Evolutionary conservation across 2,797 vertebrate genomes (phyloP), one percentile per base, ranked within the genome.

Genomic region (Steatocranus sp.): DNA sequence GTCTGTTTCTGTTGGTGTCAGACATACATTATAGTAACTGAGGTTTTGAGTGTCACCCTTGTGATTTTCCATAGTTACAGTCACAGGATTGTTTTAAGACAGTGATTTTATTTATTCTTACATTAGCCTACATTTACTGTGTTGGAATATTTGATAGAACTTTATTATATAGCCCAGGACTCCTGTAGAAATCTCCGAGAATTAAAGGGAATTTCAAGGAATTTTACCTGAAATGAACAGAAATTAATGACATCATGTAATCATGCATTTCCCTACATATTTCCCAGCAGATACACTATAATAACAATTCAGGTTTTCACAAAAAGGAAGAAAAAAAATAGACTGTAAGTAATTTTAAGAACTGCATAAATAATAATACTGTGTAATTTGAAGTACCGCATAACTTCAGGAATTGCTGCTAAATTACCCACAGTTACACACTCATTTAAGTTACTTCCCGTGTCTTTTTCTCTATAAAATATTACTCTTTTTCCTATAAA

Each of bases 391-490:
- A 38, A 66, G 34, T 66, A 38, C 34, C 11, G 5, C 61, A 4
- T 23, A 66, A 66, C 32, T 34, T 61, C 17, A n/a, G 30, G 30
- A 34, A 61, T 61, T 61, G 32, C 11, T 54, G 4, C 51, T 54
- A 54, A 54, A 15, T 54, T 54, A 54, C 23, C 3, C 23, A 54
- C 4, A 27, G 23, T 54, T 54, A 54, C 51, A 27, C 7, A 54
- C 23, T 5, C 5, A 15, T 27, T 54, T 27, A 54, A 15, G 7
- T 54, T 54, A 54, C 23, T 54, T 27, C 23, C 51, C 5, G 12
- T 0, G 1, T 20, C 30, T 34, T 61, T 8, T 36, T 61, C 7
- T 61, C 6, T n/a, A 34, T n/a, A n/a, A 58, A 58, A n/a, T 18
- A 58, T 58, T 32, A 32, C 27, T 34, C n/a, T 18, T 34, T 8